Evolutionary conservation across 2,113 vertebrate species (phyloP).

Genomic region (Corythoichthys intestinalis): DNA sequence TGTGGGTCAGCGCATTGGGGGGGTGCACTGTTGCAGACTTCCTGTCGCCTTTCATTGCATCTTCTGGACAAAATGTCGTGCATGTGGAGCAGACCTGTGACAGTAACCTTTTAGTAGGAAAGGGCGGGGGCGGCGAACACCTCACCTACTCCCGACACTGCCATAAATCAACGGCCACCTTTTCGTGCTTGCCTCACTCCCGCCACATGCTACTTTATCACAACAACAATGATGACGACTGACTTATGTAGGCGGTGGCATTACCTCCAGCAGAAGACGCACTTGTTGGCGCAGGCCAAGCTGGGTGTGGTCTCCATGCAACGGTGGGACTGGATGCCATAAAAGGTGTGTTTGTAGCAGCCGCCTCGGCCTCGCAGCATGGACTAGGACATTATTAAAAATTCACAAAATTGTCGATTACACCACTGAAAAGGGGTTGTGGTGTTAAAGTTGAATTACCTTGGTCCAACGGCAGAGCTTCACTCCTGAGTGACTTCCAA

Average conservation of each 20-base stretch:
- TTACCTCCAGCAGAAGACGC: constrained; percentile 97
- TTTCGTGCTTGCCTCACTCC: neutral
- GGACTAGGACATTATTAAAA: constrained; percentile 64
- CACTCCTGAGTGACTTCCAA: constrained; percentile 93
- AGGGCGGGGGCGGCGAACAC: neutral
- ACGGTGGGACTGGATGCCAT: constrained; percentile 92
- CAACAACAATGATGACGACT: neutral
- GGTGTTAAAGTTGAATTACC: constrained; percentile 61
- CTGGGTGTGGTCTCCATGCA: constrained; percentile 97
- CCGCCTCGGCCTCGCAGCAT: constrained; percentile 93
- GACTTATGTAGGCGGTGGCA: neutral
- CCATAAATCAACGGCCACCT: constrained; percentile 35
- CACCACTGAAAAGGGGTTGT: neutral
- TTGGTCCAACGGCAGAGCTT: constrained; percentile 98
- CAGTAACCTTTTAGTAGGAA: constrained; percentile 44
- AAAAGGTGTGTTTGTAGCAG: constrained; percentile 96
- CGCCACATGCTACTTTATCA: neutral
- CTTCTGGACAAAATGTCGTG: constrained; percentile 12
- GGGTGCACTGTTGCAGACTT: constrained; percentile 1
- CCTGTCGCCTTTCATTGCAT: constrained; percentile 34
- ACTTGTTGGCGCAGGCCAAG: constrained; percentile 94
- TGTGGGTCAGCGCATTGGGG: no score
- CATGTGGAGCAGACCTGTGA: constrained; percentile 19
- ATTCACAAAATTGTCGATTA: neutral
- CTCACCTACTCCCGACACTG: constrained; percentile 10